These are phyloP conservation scores for Verasper variegatus DNA, from an alignment of 2,113 vertebrate species.

Conservation along the genomic window DNA sequence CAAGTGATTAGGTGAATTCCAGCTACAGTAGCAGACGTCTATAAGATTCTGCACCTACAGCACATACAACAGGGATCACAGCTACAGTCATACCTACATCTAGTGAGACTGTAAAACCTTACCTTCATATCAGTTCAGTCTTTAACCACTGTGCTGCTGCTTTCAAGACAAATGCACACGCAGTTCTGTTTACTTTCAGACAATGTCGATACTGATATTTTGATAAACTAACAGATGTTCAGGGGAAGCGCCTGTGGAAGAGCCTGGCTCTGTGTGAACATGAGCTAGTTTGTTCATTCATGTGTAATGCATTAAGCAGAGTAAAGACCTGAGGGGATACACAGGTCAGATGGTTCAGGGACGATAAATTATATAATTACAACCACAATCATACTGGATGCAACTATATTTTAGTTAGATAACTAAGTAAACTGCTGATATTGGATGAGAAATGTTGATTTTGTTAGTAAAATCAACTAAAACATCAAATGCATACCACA, in stretches of 20 bases:
- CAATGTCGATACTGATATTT: constrained; percentile 1
- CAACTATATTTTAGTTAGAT: too few species aligned
- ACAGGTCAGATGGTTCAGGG: neutral
- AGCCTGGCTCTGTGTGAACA: neutral
- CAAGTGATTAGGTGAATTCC: neutral
- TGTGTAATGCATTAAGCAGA: constrained; percentile 25
- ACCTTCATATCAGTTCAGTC: constrained; percentile 57
- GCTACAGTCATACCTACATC: constrained; percentile 29
- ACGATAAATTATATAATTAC: too few species aligned
- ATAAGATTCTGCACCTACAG: constrained; percentile 22
- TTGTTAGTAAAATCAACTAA: neutral
- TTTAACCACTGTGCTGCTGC: constrained; percentile 59
- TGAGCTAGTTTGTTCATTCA: constrained; percentile 5
- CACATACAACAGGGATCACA: constrained; percentile 1
- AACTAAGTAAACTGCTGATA: neutral
- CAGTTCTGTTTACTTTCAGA: constrained; percentile 29
- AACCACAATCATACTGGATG: too few species aligned
- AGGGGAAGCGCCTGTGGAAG: neutral
- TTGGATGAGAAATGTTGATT: neutral
- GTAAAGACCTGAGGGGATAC: constrained; percentile 2
- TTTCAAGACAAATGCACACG: constrained; percentile 63
- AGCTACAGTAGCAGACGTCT: constrained; percentile 6
- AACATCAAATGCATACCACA: neutral
- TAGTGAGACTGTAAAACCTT: constrained; percentile 41
- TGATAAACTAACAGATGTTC: constrained; percentile 23